Base-by-base conservation (phyloP, 1,140 invertebrate species). In the Drosophila biarmipes region DNA sequence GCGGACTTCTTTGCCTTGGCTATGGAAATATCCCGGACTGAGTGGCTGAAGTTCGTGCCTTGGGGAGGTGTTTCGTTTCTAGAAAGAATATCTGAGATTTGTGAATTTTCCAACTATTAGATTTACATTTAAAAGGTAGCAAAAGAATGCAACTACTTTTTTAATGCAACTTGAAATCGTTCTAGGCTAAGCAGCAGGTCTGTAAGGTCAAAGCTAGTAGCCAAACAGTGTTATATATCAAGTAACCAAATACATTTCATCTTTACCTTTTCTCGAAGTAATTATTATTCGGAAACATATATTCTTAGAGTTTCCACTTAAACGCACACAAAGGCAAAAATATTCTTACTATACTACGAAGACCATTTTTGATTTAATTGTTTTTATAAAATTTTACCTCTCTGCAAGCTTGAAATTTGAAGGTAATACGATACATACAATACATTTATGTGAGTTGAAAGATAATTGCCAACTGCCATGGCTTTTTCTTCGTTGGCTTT, bases 391-490 rank as follows among this genome's bases (percentile, higher is more conserved):
- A 27, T 48, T 48, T 27, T 14, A 15, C 1, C 8, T 15, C 6
- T 10, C 7, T 0, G 15, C 5, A 34, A 34, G 29, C 10, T 27
- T 5, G 46, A 31, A 29, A 29, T 29, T 48, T 11, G 8, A 19
- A 4, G 6, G 15, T 7, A 51, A 31, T 43, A 43, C 1, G 15
- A 19, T 12, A 24, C 5, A 24, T 5, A 21, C 21, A 21, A 21
- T 4, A 24, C 24, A 24, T 24, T 5, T 24, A 43, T 40, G n/a
- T 15, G n/a, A 17, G 2, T 42, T 29, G 5, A 34, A 43, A 49
- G 40, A 78, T 80, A 80, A 80, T 85, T 80, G 62, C 58, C 67
- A 80, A 73, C 55, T 54, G 53, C 40, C 58, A 73, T 63, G 49
- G 54, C 19, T 57, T 45, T 66, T 10, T 37, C 42, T 37, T 59